Evolutionary conservation across 2,888 invertebrate species (phyloP).

Genomic region (Chymomyza fuscimana): DNA sequence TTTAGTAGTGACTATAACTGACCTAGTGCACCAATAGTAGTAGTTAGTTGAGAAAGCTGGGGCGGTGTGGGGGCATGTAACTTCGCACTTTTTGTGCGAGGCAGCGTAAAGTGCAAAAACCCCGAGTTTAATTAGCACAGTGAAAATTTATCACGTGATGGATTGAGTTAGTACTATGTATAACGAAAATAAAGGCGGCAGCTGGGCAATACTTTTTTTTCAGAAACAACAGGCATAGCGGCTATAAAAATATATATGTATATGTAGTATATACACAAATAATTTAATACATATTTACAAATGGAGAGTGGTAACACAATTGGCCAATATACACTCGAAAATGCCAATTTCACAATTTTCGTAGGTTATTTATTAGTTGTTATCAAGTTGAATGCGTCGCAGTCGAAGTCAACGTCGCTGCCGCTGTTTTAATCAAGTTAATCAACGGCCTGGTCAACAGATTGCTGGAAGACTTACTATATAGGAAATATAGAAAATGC

Average conservation of each 20-base stretch:
- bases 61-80: neutral
- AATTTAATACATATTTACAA: neutral
- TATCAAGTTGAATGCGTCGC: neutral
- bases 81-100: neutral
- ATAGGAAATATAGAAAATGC: conserved; percentile 41
- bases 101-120: conserved; percentile 65
- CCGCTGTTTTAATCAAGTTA: conserved; percentile 50
- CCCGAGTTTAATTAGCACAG: conserved; percentile 62
- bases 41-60: neutral
- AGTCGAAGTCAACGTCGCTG: neutral
- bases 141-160: conserved; percentile 67
- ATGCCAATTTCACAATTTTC: conserved; percentile 57
- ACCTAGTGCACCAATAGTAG: conserved; percentile 47
- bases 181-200: conserved; percentile 20
- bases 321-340: conserved; percentile 64
- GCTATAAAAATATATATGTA: conserved; percentile 41
- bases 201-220: neutral
- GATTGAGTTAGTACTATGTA: conserved; percentile 1
- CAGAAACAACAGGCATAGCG: conserved; percentile 32
- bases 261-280: neutral
- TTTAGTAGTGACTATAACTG: conserved; percentile 56
- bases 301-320: conserved; percentile 23
- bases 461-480: conserved; percentile 24
- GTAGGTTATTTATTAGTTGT: conserved; percentile 20
- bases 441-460: conserved; percentile 23